Evolutionary conservation across 1,140 invertebrate species (phyloP).

Genomic region (Galendromus occidentalis): DNA sequence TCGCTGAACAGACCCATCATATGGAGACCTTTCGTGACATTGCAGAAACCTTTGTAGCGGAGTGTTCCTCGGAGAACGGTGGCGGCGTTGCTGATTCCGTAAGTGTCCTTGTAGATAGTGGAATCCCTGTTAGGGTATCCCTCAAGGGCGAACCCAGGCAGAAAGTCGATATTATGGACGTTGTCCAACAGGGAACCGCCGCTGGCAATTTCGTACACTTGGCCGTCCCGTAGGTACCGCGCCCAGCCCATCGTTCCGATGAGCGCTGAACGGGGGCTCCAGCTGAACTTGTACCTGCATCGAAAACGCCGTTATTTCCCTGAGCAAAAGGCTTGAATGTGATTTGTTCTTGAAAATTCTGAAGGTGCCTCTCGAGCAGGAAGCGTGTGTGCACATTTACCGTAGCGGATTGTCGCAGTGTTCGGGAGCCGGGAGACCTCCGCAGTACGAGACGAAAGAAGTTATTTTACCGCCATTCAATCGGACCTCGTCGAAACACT

Average conservation of each 20-base stretch:
- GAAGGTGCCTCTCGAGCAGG: too few species aligned
- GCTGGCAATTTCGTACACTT: slow-evolving; percentile 69
- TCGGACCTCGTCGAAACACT: slow-evolving; percentile 80
- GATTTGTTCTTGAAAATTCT: too few species aligned
- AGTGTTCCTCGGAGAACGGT: slow-evolving; percentile 80
- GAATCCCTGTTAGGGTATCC: slow-evolving; percentile 92
- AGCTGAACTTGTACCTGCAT: slow-evolving; percentile 77
- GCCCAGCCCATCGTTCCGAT: slow-evolving; percentile 70
- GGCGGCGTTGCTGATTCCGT: slow-evolving; percentile 53
- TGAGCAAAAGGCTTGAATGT: too few species aligned
- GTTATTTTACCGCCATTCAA: slow-evolving; percentile 51
- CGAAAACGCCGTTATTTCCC: background rate
- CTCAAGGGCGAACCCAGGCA: slow-evolving; percentile 90
- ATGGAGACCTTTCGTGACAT: slow-evolving; percentile 64
- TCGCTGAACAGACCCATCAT: slow-evolving; percentile 68
- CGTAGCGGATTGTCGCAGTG: slow-evolving; percentile 75
- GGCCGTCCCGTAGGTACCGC: slow-evolving; percentile 61
- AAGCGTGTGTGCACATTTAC: background rate
- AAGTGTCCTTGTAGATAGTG: slow-evolving; percentile 62
- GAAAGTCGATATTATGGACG: slow-evolving; percentile 54
- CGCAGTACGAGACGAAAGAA: slow-evolving; percentile 91
- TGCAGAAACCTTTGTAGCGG: slow-evolving; percentile 70
- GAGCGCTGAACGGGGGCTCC: slow-evolving; percentile 76
- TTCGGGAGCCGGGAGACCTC: slow-evolving; percentile 84
- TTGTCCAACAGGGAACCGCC: slow-evolving; percentile 67